Evolutionary conservation across 2,113 vertebrate genomes (phyloP).

Genomic region (Nyctibius bracteatus): DNA sequence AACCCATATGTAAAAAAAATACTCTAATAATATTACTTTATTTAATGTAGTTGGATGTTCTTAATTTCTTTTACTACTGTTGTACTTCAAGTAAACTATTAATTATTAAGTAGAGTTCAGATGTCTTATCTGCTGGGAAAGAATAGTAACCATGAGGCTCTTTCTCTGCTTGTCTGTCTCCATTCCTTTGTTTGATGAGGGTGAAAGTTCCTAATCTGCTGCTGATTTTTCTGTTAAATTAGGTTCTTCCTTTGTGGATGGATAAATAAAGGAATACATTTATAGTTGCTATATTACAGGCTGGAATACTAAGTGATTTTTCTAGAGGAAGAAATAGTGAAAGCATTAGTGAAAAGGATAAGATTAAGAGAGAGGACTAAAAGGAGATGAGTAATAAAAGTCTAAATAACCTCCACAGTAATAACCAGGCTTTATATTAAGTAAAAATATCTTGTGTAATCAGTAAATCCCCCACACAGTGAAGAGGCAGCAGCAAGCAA

Average conservation of each 20-base stretch:
- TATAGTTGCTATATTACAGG: neutral
- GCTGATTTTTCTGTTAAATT: neutral
- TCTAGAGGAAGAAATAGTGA: neutral
- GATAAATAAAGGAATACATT: neutral
- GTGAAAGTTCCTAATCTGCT: neutral
- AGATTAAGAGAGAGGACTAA: neutral
- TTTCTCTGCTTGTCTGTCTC: neutral
- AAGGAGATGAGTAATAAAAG: neutral
- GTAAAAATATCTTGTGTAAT: neutral
- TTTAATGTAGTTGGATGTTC: neutral
- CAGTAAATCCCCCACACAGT: neutral
- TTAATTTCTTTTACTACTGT: neutral
- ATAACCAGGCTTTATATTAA: neutral
- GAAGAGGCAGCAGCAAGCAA: neutral
- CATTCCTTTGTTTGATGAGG: neutral
- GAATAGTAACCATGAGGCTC: neutral
- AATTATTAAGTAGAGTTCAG: slow-evolving; percentile 1
- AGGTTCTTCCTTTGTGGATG: neutral
- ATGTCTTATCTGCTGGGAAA: neutral
- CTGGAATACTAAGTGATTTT: neutral
- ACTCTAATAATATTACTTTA: neutral
- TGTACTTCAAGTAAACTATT: neutral
- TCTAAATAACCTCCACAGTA: neutral
- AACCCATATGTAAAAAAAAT: neutral
- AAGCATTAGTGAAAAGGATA: neutral